Conservation (phyloP, 2,888 invertebrate species). For the Pseudanteris insignis region DNA sequence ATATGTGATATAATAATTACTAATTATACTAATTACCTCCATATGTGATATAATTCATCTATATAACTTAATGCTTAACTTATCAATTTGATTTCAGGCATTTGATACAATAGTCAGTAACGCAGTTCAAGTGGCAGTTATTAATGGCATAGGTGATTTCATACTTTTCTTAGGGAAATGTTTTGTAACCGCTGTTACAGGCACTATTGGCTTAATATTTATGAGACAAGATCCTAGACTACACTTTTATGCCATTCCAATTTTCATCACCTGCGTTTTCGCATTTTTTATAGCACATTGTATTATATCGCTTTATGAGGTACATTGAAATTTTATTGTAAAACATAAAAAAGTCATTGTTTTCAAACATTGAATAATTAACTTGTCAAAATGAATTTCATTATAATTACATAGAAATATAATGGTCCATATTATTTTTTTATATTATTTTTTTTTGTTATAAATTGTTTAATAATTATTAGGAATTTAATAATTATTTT, state of each 20-base stretch:
- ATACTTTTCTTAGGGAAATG: conserved; percentile 89
- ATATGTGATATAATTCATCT: too few species aligned
- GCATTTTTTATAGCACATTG: conserved; percentile 94
- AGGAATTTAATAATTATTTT: too few species aligned
- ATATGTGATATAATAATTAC: too few species aligned
- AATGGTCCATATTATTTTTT: too few species aligned
- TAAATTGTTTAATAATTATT: too few species aligned
- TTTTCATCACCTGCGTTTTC: conserved; percentile 83
- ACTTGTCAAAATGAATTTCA: too few species aligned
- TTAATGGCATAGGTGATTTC: conserved; percentile 93
- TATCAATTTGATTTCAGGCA: conserved; percentile 71
- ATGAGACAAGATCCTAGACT: conserved; percentile 78
- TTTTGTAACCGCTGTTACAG: conserved; percentile 84
- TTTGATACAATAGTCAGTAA: conserved; percentile 85
- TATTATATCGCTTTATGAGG: conserved; percentile 93
- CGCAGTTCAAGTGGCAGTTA: conserved; percentile 86
- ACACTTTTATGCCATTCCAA: conserved; percentile 87
- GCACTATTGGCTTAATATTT: conserved; percentile 79
- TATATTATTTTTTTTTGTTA: too few species aligned
- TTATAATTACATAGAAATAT: too few species aligned
- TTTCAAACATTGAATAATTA: too few species aligned
- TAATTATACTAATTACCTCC: too few species aligned
- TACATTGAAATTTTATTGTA: conserved; percentile 56
- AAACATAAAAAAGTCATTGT: too few species aligned
- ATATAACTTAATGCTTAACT: not conserved